Evolutionary conservation across 2,888 invertebrate genomes (phyloP), one percentile per base, ranked within the genome.

Genomic region (Brassicogethes aeneus): DNA sequence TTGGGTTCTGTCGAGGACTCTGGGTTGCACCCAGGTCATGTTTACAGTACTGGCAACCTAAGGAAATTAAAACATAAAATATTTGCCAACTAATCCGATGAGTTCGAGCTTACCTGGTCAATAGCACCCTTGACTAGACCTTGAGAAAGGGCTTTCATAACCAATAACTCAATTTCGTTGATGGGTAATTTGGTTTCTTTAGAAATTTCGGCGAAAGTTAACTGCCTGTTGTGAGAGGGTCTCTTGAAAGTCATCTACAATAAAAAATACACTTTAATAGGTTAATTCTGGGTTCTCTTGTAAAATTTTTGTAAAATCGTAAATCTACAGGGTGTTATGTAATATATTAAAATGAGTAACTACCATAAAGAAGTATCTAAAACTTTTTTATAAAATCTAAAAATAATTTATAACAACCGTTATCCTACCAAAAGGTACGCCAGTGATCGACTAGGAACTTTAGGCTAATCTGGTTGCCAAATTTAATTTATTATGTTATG

Each of bases 121-220:
- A 97, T 95, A 44, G 87, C 87, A 1, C 96, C 99, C 42, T 85
- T 82, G 2, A 99, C 90, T 12, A 99, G 75, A 15, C 90, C 92
- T 63, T 95, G 85, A 0, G 96, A 91, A 16, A 99, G 67, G 0
- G 97, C 97, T 69, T 94, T 95, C 97, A 99, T 99, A 1, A 99
- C 91, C 34, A 99, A 72, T 46, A 94, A 74, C 64, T 99, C 99
- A 14, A 99, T 92, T 63, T 92, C 87, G 52, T 85, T 82, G 0
- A 80, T 69, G 0, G 89, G 88, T 42, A 96, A 72, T 50, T 85
- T 77, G 2, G 95, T 90, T 61, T 89, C 89, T 17, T 75, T 71
- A 0, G 95, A 82, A 40, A 99, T 95, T 65, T 96, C 95, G 1
- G 77, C 74, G 69, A 99, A 99, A 0, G 89, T 79, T 41, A 99